Base-by-base conservation (phyloP, 53 echinoderm and acorn worm species). In the Mesocentrotus franciscanus region DNA sequence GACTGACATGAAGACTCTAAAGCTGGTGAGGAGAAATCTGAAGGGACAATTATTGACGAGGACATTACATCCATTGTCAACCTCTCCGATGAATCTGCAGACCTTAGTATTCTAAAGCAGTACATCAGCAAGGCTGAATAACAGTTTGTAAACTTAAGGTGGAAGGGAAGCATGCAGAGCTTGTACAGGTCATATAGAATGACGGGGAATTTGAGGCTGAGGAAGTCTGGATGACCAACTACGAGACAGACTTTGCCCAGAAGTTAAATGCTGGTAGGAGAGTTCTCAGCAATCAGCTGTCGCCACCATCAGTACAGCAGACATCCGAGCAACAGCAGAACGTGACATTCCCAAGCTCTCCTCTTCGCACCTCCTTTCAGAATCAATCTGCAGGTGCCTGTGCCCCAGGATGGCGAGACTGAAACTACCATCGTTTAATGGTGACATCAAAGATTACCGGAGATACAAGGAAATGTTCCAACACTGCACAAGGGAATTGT, bases 371-470 rank as follows among this genome's bases (percentile, higher is more conserved):
- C n/a, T n/a, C n/a, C n/a, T n/a, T n/a, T n/a, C n/a, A n/a, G n/a
- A n/a, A n/a, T n/a, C n/a, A n/a, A n/a, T n/a, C n/a, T n/a, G n/a
- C n/a, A n/a, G n/a, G n/a, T n/a, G n/a, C n/a, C n/a, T n/a, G n/a
- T n/a, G n/a, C 5, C 97, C 97, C 18, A 97, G 76, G 96, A 97
- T 96, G 97, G 96, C 92, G 10, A 84, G 96, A 49, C 95, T 96
- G 95, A 97, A 96, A 94, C 96, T 96, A 92, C 84, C 62, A 4
- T 34, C 94, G 0, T 62, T 97, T 89, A 95, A 78, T 84, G 96
- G 96, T 5, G 95, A 98, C 71, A 81, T 98, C 42, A 91, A 94
- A 61, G 97, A 98, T 20, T 97, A 97, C 95, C 95, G 84, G 35
- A 90, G 95, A 26, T 97, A 96, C 60, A 96, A 96, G 57, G 71